Conservation (phyloP, 2,113 vertebrate species). For the Actenoides hombroni region DNA sequence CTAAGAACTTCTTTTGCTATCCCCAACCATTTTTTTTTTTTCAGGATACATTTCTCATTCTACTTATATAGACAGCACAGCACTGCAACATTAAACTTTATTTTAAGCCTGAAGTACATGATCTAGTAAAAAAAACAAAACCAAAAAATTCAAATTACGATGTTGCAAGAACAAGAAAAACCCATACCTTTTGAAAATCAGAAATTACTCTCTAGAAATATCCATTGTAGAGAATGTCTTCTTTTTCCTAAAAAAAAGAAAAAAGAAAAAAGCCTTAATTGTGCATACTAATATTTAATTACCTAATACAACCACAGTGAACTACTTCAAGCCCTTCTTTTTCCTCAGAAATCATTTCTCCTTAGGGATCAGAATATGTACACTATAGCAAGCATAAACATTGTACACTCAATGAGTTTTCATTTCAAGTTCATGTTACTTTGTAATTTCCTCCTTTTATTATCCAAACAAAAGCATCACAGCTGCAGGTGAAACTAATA, state of each 20-base stretch:
- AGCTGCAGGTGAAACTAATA: background rate
- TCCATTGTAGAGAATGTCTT: background rate
- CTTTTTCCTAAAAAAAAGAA: background rate
- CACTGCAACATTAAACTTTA: background rate
- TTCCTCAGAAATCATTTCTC: background rate
- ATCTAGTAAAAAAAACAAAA: background rate
- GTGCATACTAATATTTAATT: background rate
- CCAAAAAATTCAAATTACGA: background rate
- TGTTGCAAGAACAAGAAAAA: background rate
- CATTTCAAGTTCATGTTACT: background rate
- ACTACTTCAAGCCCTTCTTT: background rate
- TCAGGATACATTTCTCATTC: background rate
- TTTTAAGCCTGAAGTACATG: background rate
- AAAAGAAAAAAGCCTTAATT: background rate
- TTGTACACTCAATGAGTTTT: background rate
- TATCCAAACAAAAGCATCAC: background rate
- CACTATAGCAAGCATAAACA: background rate
- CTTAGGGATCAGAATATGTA: background rate
- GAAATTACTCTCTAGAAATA: conserved; percentile 10
- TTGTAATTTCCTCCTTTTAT: background rate
- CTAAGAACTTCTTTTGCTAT: background rate
- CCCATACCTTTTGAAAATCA: conserved; percentile 46
- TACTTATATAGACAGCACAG: background rate
- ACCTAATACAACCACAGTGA: background rate
- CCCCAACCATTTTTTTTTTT: background rate